Evolutionary conservation across 2,797 vertebrate species (phyloP), one percentile per base, ranked within the genome.

Genomic region (Bradypus variegatus): DNA sequence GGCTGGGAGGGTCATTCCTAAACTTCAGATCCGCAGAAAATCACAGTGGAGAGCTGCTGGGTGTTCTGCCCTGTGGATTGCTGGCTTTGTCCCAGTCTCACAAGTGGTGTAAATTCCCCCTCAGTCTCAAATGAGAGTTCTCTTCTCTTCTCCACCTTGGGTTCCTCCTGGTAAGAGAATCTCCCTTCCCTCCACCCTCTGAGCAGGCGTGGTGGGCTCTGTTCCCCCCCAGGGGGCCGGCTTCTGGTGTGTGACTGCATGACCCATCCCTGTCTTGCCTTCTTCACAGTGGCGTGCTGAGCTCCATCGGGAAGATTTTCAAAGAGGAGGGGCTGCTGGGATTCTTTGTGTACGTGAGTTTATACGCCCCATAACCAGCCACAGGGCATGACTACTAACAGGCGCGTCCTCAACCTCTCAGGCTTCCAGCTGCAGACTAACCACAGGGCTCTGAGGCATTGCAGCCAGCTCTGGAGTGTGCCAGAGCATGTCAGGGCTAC

Each of bases 311-410:
- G 95, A 98, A 97, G 96, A 98, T 98, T 94, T 97, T 98, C 94
- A 98, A 98, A 95, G 98, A 99, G 95, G 98, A 99, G 95, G 98
- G 98, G 58, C 95, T 98, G 36, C 95, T 97, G 93, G 98, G 98
- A 92, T 98, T 99, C 96, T 99, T 98, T 18, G 97, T 97, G 98
- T 98, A 97, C 97, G 98, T 98, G 96, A 97, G 94, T 96, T 91
- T 91, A 31, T 82, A 27, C 62, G 90, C 83, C 62, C 64, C 2
- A 0, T 45, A 50, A 29, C 58, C 50, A 8, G 84, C 81, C 84
- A 11, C 0, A 0, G 72, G 83, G n/a, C 55, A 8, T 55, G 69
- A 70, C 77, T 25, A 15, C 78, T 91, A 88, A 91, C 76, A 77
- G 58, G 36, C 21, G 2, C 41, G 5, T 58, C 53, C 67, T 72